These are phyloP conservation scores for Drosophila triauraria DNA, from an alignment of 1,140 invertebrate genomes.

Conservation along the genomic window DNA sequence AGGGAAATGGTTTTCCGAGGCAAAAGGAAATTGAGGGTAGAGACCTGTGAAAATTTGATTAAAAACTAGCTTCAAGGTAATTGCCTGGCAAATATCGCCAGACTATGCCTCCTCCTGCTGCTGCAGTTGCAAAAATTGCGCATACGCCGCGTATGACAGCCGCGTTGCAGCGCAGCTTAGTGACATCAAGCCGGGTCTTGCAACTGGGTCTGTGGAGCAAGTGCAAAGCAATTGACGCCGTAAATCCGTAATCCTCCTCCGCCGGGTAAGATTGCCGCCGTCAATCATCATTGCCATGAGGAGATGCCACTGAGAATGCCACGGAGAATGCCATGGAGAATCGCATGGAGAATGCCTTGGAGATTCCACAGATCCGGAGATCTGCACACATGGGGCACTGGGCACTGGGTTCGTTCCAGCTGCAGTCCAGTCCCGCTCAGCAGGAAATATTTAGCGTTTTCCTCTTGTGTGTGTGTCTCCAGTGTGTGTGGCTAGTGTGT, in stretches of 20 bases:
- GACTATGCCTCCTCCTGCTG: conserved; percentile 4
- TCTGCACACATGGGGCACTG: neutral
- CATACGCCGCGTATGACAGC: conserved; percentile 28
- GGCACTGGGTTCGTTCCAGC: conserved; percentile 1
- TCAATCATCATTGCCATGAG: conserved; percentile 41
- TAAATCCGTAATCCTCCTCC: conserved; percentile 29
- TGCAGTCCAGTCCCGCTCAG: conserved; percentile 38
- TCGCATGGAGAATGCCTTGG: conserved; percentile 2
- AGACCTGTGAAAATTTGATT: conserved; percentile 75
- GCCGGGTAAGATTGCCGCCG: conserved; percentile 63
- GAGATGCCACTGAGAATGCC: conserved; percentile 5
- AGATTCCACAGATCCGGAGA: neutral
- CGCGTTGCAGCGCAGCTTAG: conserved; percentile 1
- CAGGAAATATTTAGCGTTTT: conserved; percentile 72
- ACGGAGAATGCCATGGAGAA: conserved; percentile 1
- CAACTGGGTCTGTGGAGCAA: conserved; percentile 80
- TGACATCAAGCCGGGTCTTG: conserved; percentile 25
- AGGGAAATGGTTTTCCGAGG: conserved; percentile 7
- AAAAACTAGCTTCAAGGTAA: conserved; percentile 76
- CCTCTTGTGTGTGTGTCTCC: conserved; percentile 21
- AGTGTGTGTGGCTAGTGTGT: conserved; percentile 1
- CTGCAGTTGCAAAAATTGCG: conserved; percentile 15
- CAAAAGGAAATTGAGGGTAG: conserved; percentile 41
- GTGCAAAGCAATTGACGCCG: conserved; percentile 82
- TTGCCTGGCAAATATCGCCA: conserved; percentile 50